Conservation (phyloP, 2,113 vertebrate species). For the Podarcis cretensis region DNA sequence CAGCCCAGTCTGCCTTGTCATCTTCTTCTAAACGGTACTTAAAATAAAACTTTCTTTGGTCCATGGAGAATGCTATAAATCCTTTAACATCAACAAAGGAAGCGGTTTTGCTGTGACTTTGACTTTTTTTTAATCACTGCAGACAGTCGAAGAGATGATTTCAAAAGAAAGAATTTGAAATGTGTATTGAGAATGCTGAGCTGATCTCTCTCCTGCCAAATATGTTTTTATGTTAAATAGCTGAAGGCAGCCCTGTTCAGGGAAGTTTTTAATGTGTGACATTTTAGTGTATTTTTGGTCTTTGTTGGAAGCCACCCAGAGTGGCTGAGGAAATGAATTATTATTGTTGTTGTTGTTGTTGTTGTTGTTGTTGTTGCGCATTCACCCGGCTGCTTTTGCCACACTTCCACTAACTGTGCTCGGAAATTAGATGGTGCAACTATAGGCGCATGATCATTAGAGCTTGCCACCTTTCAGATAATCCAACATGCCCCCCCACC, state of each 20-base stretch:
- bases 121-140: background rate
- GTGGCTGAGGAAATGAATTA: no score
- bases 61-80: background rate
- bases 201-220: background rate
- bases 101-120: background rate
- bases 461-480: background rate
- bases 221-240: background rate
- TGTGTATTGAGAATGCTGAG: background rate
- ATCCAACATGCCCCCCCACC: background rate
- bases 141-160: background rate
- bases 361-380: no score
- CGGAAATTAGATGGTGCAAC: background rate
- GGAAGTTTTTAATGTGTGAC: no score
- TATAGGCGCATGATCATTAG: no score
- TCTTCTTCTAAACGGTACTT: background rate
- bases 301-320: no score
- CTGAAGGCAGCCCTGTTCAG: no score
- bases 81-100: background rate
- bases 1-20: background rate
- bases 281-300: no score
- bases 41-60: background rate
- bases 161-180: constrained; percentile 1
- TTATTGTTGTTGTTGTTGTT: no score
- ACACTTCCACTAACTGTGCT: background rate
- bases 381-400: background rate